These are phyloP conservation scores for Siniperca chuatsi DNA, from an alignment of 2,113 vertebrate species.

Conservation along the genomic window DNA sequence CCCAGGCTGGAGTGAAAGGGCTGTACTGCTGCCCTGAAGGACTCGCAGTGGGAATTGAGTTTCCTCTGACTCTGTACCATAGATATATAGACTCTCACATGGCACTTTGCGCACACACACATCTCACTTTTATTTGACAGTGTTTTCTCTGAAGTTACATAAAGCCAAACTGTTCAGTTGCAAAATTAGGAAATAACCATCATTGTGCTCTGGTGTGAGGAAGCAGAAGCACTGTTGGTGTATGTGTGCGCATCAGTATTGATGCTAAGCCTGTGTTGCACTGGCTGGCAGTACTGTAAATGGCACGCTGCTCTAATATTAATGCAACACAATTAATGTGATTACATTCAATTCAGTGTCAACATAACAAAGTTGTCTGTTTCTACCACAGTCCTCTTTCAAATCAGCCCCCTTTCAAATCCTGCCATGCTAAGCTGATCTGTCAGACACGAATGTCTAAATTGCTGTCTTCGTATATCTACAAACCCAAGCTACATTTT, in stretches of 20 bases:
- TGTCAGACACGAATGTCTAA: constrained; percentile 16
- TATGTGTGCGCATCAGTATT: constrained; percentile 13
- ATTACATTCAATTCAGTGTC: constrained; percentile 67
- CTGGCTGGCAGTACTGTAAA: constrained; percentile 48
- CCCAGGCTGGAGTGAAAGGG: constrained; percentile 72
- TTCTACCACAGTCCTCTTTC: constrained; percentile 37
- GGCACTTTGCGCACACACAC: not conserved
- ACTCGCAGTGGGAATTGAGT: constrained; percentile 51
- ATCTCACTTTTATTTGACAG: not conserved
- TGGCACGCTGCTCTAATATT: constrained; percentile 73
- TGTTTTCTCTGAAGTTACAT: not conserved
- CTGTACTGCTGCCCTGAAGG: constrained; percentile 54
- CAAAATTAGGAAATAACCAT: constrained; percentile 19
- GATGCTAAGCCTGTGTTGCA: constrained; percentile 50
- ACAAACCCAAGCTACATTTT: not conserved
- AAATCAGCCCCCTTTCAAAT: constrained; percentile 18
- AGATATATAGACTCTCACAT: not conserved
- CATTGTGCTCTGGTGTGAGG: not conserved
- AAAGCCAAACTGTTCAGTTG: not conserved
- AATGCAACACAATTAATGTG: constrained; percentile 77
- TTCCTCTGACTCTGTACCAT: constrained; percentile 34
- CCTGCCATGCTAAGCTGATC: constrained; percentile 28
- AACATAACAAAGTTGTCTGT: constrained; percentile 55
- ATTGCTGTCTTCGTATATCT: not conserved
- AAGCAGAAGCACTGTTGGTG: constrained; percentile 15